Conservation (phyloP, 2,797 vertebrate species). For the Myotis vivesi region DNA sequence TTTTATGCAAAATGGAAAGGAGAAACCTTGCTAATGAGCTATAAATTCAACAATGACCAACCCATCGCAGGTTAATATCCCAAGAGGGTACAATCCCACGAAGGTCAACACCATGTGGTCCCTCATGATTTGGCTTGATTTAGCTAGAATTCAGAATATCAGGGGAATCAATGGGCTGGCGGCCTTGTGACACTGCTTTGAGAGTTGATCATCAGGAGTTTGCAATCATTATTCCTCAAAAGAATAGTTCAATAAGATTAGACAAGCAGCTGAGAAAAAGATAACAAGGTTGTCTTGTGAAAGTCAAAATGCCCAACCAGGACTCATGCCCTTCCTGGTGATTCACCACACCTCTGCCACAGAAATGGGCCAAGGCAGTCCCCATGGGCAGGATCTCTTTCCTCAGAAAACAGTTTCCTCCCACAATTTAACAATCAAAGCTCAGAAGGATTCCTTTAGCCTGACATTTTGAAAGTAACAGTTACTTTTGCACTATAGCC, state of each 20-base stretch:
- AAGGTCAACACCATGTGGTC: background rate
- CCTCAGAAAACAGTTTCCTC: background rate
- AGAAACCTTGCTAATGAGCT: background rate
- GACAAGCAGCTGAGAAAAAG: background rate
- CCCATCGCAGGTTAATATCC: background rate
- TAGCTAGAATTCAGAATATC: background rate
- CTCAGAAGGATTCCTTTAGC: background rate
- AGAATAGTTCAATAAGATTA: background rate
- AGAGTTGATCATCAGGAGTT: background rate
- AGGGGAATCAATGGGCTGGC: background rate
- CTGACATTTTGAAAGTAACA: background rate
- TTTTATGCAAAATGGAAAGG: background rate
- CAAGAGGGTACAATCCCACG: accelerated
- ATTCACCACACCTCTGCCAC: background rate
- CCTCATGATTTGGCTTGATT: background rate
- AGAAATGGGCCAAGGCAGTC: background rate
- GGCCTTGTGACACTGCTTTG: background rate
- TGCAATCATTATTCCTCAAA: background rate
- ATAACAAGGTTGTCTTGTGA: background rate
- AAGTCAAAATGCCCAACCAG: background rate
- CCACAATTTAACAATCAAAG: background rate
- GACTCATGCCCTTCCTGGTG: background rate
- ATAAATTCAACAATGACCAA: background rate
- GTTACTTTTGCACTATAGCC: background rate
- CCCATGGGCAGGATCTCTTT: background rate